Evolutionary conservation across 2,888 invertebrate species (phyloP).

Genomic region (Ormia ochracea): DNA sequence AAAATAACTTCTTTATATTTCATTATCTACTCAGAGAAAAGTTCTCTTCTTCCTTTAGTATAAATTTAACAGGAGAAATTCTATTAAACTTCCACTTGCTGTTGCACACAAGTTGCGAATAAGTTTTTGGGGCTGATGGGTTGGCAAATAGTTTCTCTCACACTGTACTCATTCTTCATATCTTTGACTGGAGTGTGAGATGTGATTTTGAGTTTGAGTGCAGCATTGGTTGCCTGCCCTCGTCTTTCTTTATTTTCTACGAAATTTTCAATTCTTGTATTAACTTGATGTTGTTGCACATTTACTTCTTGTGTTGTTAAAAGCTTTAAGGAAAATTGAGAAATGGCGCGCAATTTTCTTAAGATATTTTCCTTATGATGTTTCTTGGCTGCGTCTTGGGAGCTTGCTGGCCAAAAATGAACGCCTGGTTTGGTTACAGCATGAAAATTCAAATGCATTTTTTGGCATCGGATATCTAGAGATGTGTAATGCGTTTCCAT

Average conservation of each 20-base stretch:
- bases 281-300: slow-evolving; percentile 42
- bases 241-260: slow-evolving; percentile 13
- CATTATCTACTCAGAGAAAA: not conserved
- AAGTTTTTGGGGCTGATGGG: not conserved
- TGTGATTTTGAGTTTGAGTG: not conserved
- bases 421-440: slow-evolving; percentile 45
- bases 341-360: slow-evolving; percentile 57
- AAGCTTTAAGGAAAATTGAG: not conserved
- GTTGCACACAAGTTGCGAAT: slow-evolving; percentile 2
- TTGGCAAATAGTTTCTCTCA: not conserved
- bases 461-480: slow-evolving; percentile 24
- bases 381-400: slow-evolving; percentile 16
- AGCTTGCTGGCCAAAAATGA: slow-evolving; percentile 44
- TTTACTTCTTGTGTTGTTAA: not conserved
- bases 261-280: slow-evolving; percentile 23
- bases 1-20: slow-evolving; percentile 14
- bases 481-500: slow-evolving; percentile 10
- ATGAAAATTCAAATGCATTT: slow-evolving; percentile 55
- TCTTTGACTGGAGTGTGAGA: not conserved
- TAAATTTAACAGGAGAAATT: slow-evolving; percentile 27
- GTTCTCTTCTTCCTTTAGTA: not conserved
- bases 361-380: slow-evolving; percentile 14
- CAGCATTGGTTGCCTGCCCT: not conserved
- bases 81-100: slow-evolving; percentile 31
- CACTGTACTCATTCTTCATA: not conserved